Conservation (phyloP, 2,888 invertebrate genomes). For the Catocala fraxini region DNA sequence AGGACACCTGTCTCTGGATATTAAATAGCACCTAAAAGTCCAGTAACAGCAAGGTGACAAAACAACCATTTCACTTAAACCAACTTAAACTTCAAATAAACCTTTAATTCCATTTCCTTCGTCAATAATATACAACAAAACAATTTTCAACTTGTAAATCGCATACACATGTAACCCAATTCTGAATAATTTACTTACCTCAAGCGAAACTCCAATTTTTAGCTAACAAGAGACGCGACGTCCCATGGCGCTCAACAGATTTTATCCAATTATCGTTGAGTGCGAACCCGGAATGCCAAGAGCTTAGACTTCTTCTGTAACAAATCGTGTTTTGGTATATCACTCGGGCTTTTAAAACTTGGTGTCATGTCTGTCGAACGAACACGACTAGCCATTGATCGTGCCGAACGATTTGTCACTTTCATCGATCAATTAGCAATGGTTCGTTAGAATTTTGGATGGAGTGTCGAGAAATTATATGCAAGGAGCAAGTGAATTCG, state of each 20-base stretch:
- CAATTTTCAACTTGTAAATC: conserved; percentile 2
- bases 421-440: too few species aligned
- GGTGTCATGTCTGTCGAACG: not conserved
- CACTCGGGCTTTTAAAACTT: conserved; percentile 11
- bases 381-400: not conserved
- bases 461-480: too few species aligned
- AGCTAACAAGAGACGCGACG: conserved; percentile 24
- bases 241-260: conserved; percentile 37
- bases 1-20: too few species aligned
- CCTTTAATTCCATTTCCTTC: conserved; percentile 2
- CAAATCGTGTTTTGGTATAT: conserved; percentile 17
- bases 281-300: conserved; percentile 30
- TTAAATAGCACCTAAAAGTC: too few species aligned
- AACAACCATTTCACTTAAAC: too few species aligned
- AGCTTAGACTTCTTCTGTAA: conserved; percentile 13
- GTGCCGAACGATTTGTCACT: too few species aligned
- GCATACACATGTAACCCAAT: conserved; percentile 17
- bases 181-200: conserved; percentile 15
- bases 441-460: too few species aligned
- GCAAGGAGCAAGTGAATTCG: too few species aligned
- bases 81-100: not conserved
- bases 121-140: conserved; percentile 6
- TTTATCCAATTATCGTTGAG: conserved; percentile 47
- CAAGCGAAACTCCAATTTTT: conserved; percentile 14
- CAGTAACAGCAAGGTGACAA: too few species aligned